Evolutionary conservation across 1,140 invertebrate species (phyloP).

Genomic region (Thaumatotibia leucotreta): DNA sequence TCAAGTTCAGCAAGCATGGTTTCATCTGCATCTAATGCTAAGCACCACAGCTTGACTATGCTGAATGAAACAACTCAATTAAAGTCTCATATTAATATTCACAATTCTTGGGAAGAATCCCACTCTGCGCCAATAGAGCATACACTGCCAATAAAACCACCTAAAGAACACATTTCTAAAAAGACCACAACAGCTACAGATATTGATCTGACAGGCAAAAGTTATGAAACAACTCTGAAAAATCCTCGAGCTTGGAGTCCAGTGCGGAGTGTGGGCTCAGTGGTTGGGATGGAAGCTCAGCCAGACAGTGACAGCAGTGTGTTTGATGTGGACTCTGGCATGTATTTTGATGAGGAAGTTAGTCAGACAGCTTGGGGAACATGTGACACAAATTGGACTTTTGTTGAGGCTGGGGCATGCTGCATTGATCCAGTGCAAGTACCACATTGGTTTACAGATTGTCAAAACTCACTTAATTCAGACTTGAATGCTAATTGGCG

Average conservation of each 20-base stretch:
- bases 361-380: slow-evolving; percentile 84
- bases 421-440: slow-evolving; percentile 81
- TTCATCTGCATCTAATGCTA: slow-evolving; percentile 63
- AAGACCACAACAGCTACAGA: slow-evolving; percentile 59
- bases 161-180: slow-evolving; percentile 54
- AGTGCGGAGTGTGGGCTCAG: slow-evolving; percentile 87
- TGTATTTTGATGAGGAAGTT: slow-evolving; percentile 86
- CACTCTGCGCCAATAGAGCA: slow-evolving; percentile 73
- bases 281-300: slow-evolving; percentile 87
- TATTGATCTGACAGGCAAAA: slow-evolving; percentile 79
- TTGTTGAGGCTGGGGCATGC: slow-evolving; percentile 88
- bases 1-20: slow-evolving; percentile 82
- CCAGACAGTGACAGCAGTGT: slow-evolving; percentile 88
- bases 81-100: slow-evolving; percentile 60
- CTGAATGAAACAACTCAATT: slow-evolving; percentile 59
- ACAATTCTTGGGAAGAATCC: slow-evolving; percentile 74
- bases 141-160: slow-evolving; percentile 68
- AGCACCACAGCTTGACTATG: slow-evolving; percentile 68
- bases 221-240: slow-evolving; percentile 81
- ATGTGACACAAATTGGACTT: slow-evolving; percentile 86
- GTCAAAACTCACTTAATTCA: slow-evolving; percentile 76
- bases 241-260: slow-evolving; percentile 90
- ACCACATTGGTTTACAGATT: slow-evolving; percentile 86
- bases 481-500: slow-evolving; percentile 87
- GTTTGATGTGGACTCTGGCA: slow-evolving; percentile 86